phyloP scores from a whole-genome alignment of 2,113 vertebrate species.

The Grammomys dolichurus region DNA sequence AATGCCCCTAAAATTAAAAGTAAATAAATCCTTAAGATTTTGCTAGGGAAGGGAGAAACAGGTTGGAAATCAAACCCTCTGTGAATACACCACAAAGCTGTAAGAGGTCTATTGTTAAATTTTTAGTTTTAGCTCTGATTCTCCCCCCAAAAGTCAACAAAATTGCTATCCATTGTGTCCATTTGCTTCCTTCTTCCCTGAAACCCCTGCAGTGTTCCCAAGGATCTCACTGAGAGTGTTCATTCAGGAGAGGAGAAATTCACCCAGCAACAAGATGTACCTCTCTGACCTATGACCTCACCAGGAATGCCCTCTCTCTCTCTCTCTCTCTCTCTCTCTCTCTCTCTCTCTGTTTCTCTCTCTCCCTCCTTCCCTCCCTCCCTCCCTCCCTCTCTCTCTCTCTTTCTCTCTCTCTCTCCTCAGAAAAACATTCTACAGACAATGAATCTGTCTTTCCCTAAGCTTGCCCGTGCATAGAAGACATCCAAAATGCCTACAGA shows the following conservation, averaged over 20 bases:
- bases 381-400: too few relatives aligned
- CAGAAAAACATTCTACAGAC: not conserved
- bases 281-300: not conserved
- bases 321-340: too few relatives aligned
- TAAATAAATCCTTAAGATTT: not conserved
- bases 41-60: not conserved
- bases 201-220: not conserved
- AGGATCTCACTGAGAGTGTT: not conserved
- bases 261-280: not conserved
- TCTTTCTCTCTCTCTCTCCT: too few relatives aligned
- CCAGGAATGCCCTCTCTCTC: not conserved
- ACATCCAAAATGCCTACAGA: not conserved
- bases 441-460: not conserved
- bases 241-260: not conserved
- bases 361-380: too few relatives aligned
- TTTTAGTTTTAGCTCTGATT: not conserved
- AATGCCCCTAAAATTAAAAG: not conserved
- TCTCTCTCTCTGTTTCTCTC: too few relatives aligned
- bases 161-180: not conserved
- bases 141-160: not conserved
- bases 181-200: not conserved
- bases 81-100: not conserved
- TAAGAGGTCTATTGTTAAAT: not conserved
- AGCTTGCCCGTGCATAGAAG: not conserved
- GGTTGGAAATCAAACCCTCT: not conserved